Evolutionary conservation across 2,888 invertebrate genomes (phyloP).

Genomic region (Dione juno): DNA sequence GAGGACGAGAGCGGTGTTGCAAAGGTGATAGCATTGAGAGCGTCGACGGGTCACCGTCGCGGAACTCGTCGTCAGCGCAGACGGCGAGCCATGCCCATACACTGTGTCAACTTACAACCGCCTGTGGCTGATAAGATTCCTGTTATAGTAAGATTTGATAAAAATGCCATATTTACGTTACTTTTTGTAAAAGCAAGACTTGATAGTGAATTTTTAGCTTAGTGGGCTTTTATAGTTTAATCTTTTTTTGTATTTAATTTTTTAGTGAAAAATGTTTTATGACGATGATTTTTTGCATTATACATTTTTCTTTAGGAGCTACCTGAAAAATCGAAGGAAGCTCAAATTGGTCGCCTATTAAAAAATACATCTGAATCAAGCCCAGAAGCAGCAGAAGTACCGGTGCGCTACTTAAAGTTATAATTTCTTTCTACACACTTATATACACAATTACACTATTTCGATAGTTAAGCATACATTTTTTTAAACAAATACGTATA

Average conservation of each 20-base stretch:
- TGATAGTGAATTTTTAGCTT: too few species aligned
- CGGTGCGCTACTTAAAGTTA: constrained; percentile 55
- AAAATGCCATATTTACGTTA: background rate
- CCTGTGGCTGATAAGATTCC: constrained; percentile 56
- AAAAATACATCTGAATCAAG: constrained; percentile 57
- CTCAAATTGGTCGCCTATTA: constrained; percentile 51
- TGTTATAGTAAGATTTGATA: constrained; percentile 43
- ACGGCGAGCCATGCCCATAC: constrained; percentile 65
- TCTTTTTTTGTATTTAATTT: too few species aligned
- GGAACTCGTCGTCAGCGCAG: constrained; percentile 57
- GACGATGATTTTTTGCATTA: background rate
- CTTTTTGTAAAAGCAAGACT: too few species aligned
- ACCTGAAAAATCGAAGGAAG: constrained; percentile 60
- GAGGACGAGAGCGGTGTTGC: constrained; percentile 65
- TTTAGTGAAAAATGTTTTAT: too few species aligned
- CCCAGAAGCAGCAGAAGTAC: constrained; percentile 59
- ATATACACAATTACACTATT: too few species aligned
- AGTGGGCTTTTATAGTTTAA: too few species aligned
- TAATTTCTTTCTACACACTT: too few species aligned
- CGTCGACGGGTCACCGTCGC: constrained; percentile 48
- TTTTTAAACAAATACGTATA: too few species aligned
- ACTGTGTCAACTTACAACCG: constrained; percentile 68
- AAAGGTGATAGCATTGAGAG: constrained; percentile 46
- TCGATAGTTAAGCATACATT: too few species aligned
- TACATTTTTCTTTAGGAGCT: constrained; percentile 57